Base-by-base conservation (phyloP, 2,797 vertebrate species). In the Tenualosa ilisha region DNA sequence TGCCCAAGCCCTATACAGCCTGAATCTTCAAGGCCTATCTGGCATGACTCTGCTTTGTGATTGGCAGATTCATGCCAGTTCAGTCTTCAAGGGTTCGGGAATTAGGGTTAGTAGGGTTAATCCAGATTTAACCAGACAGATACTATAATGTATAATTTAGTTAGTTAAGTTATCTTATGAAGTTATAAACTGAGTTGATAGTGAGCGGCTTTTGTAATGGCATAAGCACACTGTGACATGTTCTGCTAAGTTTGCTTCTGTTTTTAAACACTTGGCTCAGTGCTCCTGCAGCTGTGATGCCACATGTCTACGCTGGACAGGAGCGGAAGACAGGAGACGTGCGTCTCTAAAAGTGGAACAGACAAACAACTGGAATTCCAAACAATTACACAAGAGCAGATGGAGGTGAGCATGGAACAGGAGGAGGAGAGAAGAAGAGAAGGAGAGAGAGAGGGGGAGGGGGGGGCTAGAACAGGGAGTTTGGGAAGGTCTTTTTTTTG, bases 301-400 rank as follows among this genome's bases (percentile, higher is more conserved):
- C 72, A 79, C 72, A 79, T 79, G 72, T 79, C 72, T 79, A 79
- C 17, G 31, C 4, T 2, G 6, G 72, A 46, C 72, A 20, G 15
- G 37, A 79, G 72, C 40, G 72, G 72, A 79, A 43, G 37, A 72
- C 31, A 6, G 68, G 68, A 79, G 40, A 24, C 12, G 37, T 43
- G 20, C 26, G 17, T 82, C 40, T 59, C 51, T 8, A 85, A 88
- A 88, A 91, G 88, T 91, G 91, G 90, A 93, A 92, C 89, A 87
- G 89, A 89, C 92, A 91, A 79, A 92, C 88, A 89, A 90, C 85
- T 91, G 91, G 90, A 93, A 91, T 86, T 31, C 90, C 90, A 91
- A 94, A 93, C 91, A 94, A 86, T 87, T 83, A 84, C 86, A 89
- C 88, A 90, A 86, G 89, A 51, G 43, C n/a, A 82, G 40, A 85